Percentiles rank a stretch among this genome's conserved stretches.
Evolutionary conservation across 2,888 invertebrate genomes (phyloP).

Genomic region (Lymantria monacha): DNA sequence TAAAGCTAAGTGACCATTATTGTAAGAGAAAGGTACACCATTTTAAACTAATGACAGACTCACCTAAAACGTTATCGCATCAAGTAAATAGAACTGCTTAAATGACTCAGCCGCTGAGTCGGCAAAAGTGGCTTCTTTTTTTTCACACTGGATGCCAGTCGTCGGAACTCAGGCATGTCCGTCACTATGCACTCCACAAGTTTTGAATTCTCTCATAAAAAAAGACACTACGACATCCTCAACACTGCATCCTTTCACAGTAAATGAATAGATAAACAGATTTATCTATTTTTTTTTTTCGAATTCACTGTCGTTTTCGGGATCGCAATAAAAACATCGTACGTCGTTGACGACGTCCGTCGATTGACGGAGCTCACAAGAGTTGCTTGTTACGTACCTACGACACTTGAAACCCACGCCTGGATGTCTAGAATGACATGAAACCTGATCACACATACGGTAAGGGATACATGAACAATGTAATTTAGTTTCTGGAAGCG

Average conservation of each 20-base stretch:
- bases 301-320: slow-evolving; percentile 48
- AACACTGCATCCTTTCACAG: slow-evolving; percentile 63
- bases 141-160: slow-evolving; percentile 73
- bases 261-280: slow-evolving; percentile 8
- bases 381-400: slow-evolving; percentile 7
- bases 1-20: slow-evolving; percentile 44
- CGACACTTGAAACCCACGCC: slow-evolving; percentile 51
- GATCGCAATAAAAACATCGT: slow-evolving; percentile 51
- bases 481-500: slow-evolving; percentile 35
- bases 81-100: slow-evolving; percentile 62
- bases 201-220: slow-evolving; percentile 40
- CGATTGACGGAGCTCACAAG: slow-evolving; percentile 33
- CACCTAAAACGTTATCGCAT: slow-evolving; percentile 81
- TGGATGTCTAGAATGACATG: slow-evolving; percentile 54
- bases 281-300: slow-evolving; percentile 15
- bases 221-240: slow-evolving; percentile 58
- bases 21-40: slow-evolving; percentile 40
- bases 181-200: slow-evolving; percentile 55
- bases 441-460: slow-evolving; percentile 44
- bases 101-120: slow-evolving; percentile 53
- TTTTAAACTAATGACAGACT: slow-evolving; percentile 63
- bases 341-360: slow-evolving; percentile 43
- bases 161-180: slow-evolving; percentile 76
- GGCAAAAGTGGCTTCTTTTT: slow-evolving; percentile 71
- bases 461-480: slow-evolving; percentile 38